These are phyloP conservation scores for Rhagophthalmus giganteus DNA, from an alignment of 2,888 invertebrate genomes.

Conservation along the genomic window DNA sequence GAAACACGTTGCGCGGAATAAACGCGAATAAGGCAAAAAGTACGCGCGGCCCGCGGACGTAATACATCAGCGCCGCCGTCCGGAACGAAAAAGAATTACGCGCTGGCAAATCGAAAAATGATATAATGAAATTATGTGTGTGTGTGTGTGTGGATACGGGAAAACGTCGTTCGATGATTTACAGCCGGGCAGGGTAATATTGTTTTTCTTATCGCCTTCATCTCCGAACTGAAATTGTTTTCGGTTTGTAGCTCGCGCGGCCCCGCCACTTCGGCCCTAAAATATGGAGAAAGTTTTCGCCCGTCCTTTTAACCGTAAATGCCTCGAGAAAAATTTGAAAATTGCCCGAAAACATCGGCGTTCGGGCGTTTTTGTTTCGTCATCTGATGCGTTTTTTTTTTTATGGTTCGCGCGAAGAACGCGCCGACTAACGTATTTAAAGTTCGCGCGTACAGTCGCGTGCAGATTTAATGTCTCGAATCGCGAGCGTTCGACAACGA, in stretches of 20 bases:
- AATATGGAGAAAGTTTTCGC: conserved; percentile 5
- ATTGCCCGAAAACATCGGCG: neutral
- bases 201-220: conserved; percentile 22
- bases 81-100: conserved; percentile 15
- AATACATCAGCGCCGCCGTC: conserved; percentile 18
- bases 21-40: conserved; percentile 14
- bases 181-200: conserved; percentile 21
- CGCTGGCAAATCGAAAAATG: conserved; percentile 26
- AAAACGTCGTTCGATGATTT: conserved; percentile 26
- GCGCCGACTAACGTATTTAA: neutral
- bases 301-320: conserved; percentile 10
- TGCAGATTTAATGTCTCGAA: too few species aligned
- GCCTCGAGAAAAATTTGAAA: conserved; percentile 11
- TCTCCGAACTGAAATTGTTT: conserved; percentile 19
- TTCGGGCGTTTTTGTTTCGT: neutral
- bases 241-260: too few species aligned
- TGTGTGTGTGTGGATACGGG: conserved; percentile 8
- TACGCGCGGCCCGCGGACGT: conserved; percentile 10
- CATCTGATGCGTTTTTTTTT: neutral
- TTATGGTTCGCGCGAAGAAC: neutral
- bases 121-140: conserved; percentile 27
- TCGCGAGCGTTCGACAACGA: too few species aligned
- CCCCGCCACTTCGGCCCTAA: conserved; percentile 7
- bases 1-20: conserved; percentile 10
- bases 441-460: neutral